These are phyloP conservation scores for Helogale parvula DNA, from an alignment of 2,113 vertebrate species.

Conservation along the genomic window DNA sequence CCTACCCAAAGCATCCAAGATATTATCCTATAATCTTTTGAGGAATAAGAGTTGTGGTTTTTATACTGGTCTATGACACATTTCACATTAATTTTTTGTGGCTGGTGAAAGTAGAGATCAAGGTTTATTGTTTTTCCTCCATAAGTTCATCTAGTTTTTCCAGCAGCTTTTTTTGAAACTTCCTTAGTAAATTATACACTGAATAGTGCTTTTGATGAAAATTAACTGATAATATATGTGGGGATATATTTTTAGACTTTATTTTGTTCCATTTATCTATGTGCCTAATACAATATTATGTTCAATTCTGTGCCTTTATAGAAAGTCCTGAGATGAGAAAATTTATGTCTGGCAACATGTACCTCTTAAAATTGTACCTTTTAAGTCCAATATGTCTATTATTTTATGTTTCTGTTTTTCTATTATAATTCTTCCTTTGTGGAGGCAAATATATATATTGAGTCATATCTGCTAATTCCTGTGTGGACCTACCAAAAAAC, in stretches of 20 bases:
- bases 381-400: background rate
- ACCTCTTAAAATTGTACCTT: background rate
- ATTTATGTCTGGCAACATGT: background rate
- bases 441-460: background rate
- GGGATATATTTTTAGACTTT: background rate
- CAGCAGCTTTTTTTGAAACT: background rate
- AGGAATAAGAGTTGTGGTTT: background rate
- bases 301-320: background rate
- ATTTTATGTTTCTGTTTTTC: background rate
- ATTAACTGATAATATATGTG: background rate
- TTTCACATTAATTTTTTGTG: background rate
- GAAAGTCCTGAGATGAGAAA: background rate
- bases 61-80: background rate
- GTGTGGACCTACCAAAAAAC: background rate
- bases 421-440: background rate
- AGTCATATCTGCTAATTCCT: background rate
- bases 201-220: background rate
- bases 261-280: background rate
- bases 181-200: background rate
- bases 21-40: background rate
- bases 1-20: background rate
- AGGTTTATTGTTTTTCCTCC: background rate
- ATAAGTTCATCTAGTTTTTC: background rate
- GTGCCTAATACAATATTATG: background rate
- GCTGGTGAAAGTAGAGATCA: background rate